A percentile compares a stretch with the other conserved stretches of the same genome.
Conservation (phyloP, 1,140 invertebrate species). For the Ptiloglossa arizonensis region DNA sequence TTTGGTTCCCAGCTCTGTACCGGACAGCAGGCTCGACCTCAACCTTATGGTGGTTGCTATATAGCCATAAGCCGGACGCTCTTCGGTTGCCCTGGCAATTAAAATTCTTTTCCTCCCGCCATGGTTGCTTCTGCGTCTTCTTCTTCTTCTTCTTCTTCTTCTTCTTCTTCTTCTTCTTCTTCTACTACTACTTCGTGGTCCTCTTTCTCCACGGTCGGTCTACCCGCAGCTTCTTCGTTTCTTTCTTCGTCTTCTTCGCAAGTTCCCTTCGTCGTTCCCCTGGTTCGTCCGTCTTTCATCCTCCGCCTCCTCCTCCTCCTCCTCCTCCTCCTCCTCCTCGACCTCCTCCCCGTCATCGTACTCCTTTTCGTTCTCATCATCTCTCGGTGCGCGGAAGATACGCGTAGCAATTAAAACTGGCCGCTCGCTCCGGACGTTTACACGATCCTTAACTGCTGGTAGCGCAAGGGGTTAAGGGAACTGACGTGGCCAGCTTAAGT, state of each 20-base stretch:
- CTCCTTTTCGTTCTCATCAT: constrained; percentile 38
- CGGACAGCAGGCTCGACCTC: constrained; percentile 74
- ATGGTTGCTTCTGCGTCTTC: constrained; percentile 64
- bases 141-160: constrained; percentile 61
- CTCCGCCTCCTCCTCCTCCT: too few species aligned
- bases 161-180: constrained; percentile 19
- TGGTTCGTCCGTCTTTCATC: constrained; percentile 53
- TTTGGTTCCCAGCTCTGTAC: constrained; percentile 75
- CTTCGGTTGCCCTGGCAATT: constrained; percentile 77
- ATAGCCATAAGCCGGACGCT: constrained; percentile 69
- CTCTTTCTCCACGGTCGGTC: constrained; percentile 51
- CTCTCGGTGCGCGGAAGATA: constrained; percentile 54
- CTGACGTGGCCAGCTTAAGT: constrained; percentile 64
- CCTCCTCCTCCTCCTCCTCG: neutral
- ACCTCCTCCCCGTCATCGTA: neutral
- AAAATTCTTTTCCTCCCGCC: constrained; percentile 80
- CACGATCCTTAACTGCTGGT: constrained; percentile 68
- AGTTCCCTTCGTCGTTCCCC: constrained; percentile 67
- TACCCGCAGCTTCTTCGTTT: constrained; percentile 61
- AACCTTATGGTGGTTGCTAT: constrained; percentile 74
- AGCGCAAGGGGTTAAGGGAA: constrained; percentile 62
- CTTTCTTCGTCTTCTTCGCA: constrained; percentile 64
- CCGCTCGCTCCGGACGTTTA: constrained; percentile 64
- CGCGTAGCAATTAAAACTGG: constrained; percentile 66
- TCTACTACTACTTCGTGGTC: neutral